Base-by-base conservation (phyloP, 2,888 invertebrate genomes). In the Tetragnatha montana region DNA sequence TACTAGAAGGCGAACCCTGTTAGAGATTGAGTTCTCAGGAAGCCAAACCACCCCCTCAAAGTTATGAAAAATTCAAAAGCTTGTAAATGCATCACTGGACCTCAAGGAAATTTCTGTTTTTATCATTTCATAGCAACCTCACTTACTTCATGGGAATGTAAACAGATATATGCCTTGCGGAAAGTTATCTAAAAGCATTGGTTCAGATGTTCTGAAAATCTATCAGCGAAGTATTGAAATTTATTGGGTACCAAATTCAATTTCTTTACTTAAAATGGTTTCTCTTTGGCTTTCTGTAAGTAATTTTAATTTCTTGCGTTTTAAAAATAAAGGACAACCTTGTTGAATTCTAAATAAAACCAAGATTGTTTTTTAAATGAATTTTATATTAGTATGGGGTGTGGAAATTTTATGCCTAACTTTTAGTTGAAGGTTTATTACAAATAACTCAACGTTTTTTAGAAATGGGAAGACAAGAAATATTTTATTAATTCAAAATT, bases 1-100 rank as follows among this genome's bases (percentile, higher is more conserved):
- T 17, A 60, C n/a, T 17, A 60, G 17, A 60, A 17, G 60, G 60
- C 12, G 60, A 60, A 60, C 10, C 60, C 4, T 60, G 60, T 12
- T 4, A 60, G 60, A 60, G 60, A 17, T 60, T 0, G 14, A 8
- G 60, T 8, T 60, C 60, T 60, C 60, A 10, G 60, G 60, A 4
- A 10, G 60, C 14, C 17, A 17, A 60, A 60, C 60, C 14, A 8
- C 60, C 14, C 17, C 12, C 35, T n/a, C 47, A 74, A 49, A 85
- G 70, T 79, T 85, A 85, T 85, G 85, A 85, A 85, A 85, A 79
- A 85, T 85, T 85, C 85, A 85, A 71, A 71, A 78, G 85, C 19
- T 10, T 49, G 47, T 35, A 35, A 78, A 79, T 51, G 49, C 60
- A 82, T 73, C 51, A 74, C 47, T 35, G 60, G 1, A 68, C 35